A percentile compares a stretch with the other conserved stretches of the same genome.
Evolutionary conservation across 2,113 vertebrate species (phyloP).

Genomic region (Hoplias malabaricus): DNA sequence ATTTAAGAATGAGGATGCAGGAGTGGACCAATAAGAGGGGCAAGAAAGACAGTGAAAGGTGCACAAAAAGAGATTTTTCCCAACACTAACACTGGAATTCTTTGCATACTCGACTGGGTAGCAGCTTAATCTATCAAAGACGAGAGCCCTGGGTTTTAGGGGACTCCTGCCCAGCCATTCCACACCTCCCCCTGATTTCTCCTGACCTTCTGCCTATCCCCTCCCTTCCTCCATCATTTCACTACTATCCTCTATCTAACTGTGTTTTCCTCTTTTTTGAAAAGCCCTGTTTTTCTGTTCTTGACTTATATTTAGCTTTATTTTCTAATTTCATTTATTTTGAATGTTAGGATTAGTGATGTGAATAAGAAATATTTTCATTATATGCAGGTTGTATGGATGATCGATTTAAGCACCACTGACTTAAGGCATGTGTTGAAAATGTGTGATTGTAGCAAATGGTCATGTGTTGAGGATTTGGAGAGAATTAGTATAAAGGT

Average conservation of each 20-base stretch:
- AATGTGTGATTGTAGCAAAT: slow-evolving; percentile 54
- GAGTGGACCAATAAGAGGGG: neutral
- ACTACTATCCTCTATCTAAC: slow-evolving; percentile 16
- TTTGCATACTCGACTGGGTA: slow-evolving; percentile 79
- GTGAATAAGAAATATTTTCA: neutral
- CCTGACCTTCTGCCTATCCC: slow-evolving; percentile 37
- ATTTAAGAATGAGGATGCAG: neutral
- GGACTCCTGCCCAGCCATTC: slow-evolving; percentile 57
- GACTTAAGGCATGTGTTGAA: neutral
- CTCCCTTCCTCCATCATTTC: slow-evolving; percentile 20
- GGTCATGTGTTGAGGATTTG: slow-evolving; percentile 73
- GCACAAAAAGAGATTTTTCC: slow-evolving; percentile 55
- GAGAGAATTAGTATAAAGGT: slow-evolving; percentile 65
- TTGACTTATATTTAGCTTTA: neutral
- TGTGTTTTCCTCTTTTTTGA: neutral
- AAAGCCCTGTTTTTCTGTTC: neutral
- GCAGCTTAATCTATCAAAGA: slow-evolving; percentile 71
- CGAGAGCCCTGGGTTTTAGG: slow-evolving; percentile 33
- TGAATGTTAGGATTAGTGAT: neutral
- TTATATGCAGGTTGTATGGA: neutral
- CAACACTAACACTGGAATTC: slow-evolving; percentile 84
- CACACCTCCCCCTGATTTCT: slow-evolving; percentile 50
- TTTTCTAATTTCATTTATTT: neutral
- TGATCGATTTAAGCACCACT: slow-evolving; percentile 22
- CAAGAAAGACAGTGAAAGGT: neutral